phyloP scores from a whole-genome alignment of 1,140 invertebrate genomes.

The Calephelis virginiensis region DNA sequence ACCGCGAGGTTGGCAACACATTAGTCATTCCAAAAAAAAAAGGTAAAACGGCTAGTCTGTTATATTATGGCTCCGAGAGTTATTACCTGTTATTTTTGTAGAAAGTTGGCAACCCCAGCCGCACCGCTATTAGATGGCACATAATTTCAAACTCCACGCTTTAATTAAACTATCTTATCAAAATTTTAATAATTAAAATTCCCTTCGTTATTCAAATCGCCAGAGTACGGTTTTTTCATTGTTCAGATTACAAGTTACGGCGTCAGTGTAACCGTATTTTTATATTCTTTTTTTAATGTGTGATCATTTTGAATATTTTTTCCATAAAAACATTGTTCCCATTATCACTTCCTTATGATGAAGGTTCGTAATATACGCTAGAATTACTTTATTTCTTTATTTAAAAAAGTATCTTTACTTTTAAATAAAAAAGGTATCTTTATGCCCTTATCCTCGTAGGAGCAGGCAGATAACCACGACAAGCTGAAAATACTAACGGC shows the following conservation, averaged over 20 bases:
- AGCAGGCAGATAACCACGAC: no score
- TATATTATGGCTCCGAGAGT: not conserved
- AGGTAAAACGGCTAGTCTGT: no score
- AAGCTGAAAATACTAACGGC: no score
- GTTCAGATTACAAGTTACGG: slow-evolving; percentile 3
- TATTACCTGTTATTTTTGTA: not conserved
- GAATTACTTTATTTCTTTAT: no score
- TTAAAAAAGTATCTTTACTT: no score
- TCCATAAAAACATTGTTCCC: not conserved
- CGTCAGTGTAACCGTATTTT: slow-evolving; percentile 3
- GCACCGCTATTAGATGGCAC: slow-evolving; percentile 1
- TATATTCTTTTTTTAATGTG: not conserved
- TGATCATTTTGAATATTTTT: not conserved
- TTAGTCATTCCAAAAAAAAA: no score
- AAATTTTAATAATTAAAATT: slow-evolving; percentile 14
- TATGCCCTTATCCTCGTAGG: no score
- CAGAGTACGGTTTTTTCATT: slow-evolving; percentile 9
- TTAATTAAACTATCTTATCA: slow-evolving; percentile 16
- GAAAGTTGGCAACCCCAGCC: no score
- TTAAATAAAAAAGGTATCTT: no score
- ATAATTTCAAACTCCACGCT: not conserved
- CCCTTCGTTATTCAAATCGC: not conserved
- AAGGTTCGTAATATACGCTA: not conserved
- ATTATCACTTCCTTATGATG: not conserved
- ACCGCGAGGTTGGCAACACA: no score